Evolutionary conservation across 92 coral and sea anemone genomes (phyloP).

Genomic region (Actinernus sp.): DNA sequence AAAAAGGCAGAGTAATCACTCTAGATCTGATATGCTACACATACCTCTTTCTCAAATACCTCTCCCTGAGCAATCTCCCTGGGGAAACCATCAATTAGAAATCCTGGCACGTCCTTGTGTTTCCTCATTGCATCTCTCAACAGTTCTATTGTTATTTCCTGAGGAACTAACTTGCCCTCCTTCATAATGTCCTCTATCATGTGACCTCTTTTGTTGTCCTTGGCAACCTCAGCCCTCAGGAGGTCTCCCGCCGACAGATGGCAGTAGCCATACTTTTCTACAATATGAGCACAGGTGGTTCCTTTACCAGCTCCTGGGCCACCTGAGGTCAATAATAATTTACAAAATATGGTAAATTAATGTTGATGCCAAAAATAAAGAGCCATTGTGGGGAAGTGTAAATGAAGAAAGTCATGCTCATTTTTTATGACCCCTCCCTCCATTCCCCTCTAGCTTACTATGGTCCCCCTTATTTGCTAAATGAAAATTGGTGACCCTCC

Average conservation of each 20-base stretch:
- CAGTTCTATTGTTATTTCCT: slow-evolving; percentile 83
- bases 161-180: slow-evolving; percentile 91
- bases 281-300: slow-evolving; percentile 83
- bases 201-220: slow-evolving; percentile 70
- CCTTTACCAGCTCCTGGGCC: slow-evolving; percentile 99
- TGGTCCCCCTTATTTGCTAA: no score
- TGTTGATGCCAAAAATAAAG: background rate
- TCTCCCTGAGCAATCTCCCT: slow-evolving; percentile 76
- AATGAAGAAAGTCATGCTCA: no score
- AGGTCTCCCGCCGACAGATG: slow-evolving; percentile 97
- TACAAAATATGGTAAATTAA: no score
- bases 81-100: slow-evolving; percentile 90
- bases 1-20: no score
- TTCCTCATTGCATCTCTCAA: slow-evolving; percentile 83
- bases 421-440: no score
- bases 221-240: slow-evolving; percentile 86
- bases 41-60: slow-evolving; percentile 81
- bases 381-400: no score
- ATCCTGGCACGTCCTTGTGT: slow-evolving; percentile 71
- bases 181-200: slow-evolving; percentile 86
- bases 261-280: slow-evolving; percentile 74
- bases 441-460: no score
- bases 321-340: slow-evolving; percentile 29
- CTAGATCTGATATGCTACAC: no score
- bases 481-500: no score